Percentiles rank a stretch among this genome's conserved stretches.
These are phyloP conservation scores for Germaria angustata DNA, from an alignment of 2,888 invertebrate species.

Conservation along the genomic window DNA sequence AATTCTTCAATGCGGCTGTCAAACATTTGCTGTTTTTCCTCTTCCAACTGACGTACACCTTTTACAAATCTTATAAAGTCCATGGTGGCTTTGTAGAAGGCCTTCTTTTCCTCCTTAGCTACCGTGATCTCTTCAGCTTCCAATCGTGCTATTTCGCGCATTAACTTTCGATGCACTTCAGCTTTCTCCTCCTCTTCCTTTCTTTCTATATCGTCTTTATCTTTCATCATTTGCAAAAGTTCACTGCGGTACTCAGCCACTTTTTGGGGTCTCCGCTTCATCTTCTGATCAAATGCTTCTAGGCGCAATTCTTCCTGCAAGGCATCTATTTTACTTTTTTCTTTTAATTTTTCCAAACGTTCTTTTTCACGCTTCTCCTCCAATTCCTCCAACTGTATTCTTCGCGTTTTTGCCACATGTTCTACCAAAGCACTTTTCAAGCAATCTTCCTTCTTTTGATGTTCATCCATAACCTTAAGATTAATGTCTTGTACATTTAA, in stretches of 20 bases:
- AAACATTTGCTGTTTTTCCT: constrained; percentile 71
- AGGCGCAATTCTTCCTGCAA: constrained; percentile 70
- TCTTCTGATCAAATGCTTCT: constrained; percentile 69
- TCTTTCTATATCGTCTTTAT: constrained; percentile 58
- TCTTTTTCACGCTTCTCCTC: constrained; percentile 64
- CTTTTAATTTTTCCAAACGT: constrained; percentile 66
- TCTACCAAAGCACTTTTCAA: constrained; percentile 69
- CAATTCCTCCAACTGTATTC: constrained; percentile 64
- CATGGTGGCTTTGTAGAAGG: constrained; percentile 70
- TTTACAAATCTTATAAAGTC: constrained; percentile 74
- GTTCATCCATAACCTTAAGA: constrained; percentile 68
- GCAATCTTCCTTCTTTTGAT: constrained; percentile 68
- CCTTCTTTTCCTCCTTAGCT: constrained; percentile 66
- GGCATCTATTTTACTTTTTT: constrained; percentile 67
- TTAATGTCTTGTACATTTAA: constrained; percentile 70
- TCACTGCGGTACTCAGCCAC: constrained; percentile 70
- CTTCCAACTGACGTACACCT: constrained; percentile 71
- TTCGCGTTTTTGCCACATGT: constrained; percentile 68
- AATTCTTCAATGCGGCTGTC: constrained; percentile 73
- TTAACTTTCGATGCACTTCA: constrained; percentile 71
- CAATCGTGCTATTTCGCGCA: constrained; percentile 70
- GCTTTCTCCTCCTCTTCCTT: constrained; percentile 68
- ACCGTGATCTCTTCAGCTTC: constrained; percentile 69
- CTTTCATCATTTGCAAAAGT: constrained; percentile 70
- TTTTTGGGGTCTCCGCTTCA: constrained; percentile 17